A percentile compares a stretch with the other conserved stretches of the same genome.
Conservation (phyloP, 1,140 invertebrate genomes). For the Nomia melanderi region DNA sequence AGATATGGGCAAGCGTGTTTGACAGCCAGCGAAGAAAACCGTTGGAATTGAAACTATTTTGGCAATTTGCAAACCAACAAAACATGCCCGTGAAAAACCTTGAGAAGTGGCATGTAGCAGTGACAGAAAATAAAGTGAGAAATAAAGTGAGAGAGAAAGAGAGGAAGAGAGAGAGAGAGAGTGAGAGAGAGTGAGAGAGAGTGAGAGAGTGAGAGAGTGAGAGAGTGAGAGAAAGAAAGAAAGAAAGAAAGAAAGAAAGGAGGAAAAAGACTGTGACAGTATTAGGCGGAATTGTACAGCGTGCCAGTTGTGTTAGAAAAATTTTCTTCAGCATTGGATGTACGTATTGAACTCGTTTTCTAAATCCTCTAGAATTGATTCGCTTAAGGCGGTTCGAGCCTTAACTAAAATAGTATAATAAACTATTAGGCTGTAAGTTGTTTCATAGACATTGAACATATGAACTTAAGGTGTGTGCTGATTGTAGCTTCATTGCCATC, state of each 20-base stretch:
- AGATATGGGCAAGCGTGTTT: background rate
- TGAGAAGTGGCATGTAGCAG: constrained; percentile 67
- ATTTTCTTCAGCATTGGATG: constrained; percentile 72
- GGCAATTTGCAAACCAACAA: constrained; percentile 70
- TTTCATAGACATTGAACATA: constrained; percentile 74
- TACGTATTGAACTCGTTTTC: constrained; percentile 76
- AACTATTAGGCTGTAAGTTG: constrained; percentile 74
- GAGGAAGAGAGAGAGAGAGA: constrained; percentile 26
- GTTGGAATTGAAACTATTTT: constrained; percentile 44
- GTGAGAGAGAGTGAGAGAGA: constrained; percentile 8
- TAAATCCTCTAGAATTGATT: constrained; percentile 66
- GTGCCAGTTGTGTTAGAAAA: constrained; percentile 70
- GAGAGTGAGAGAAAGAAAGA: constrained; percentile 34
- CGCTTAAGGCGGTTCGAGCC: constrained; percentile 56
- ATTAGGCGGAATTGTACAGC: constrained; percentile 68
- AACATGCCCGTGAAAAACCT: constrained; percentile 58
- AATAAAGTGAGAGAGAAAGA: constrained; percentile 24
- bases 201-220: constrained; percentile 3
- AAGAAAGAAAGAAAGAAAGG: no score
- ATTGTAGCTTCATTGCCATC: constrained; percentile 80
- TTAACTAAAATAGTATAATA: constrained; percentile 70
- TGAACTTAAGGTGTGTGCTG: constrained; percentile 80
- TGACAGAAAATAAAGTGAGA: constrained; percentile 7
- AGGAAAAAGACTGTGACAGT: constrained; percentile 50
- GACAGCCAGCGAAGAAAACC: background rate